phyloP scores from a whole-genome alignment of 2,888 invertebrate genomes.

The Stictocephala bisonia region DNA sequence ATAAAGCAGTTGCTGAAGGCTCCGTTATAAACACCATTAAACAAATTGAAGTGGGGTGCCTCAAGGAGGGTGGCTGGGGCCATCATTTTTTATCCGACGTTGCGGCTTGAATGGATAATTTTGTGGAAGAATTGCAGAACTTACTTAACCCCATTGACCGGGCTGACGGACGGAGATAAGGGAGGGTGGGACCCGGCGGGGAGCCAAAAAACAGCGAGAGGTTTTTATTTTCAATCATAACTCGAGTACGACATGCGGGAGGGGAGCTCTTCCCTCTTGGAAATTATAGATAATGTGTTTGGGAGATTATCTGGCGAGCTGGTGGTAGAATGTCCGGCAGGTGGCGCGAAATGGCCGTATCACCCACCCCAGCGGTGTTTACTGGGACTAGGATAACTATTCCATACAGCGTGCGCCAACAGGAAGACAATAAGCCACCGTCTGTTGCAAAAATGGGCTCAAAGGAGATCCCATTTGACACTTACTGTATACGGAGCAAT shows the following conservation, averaged over 20 bases:
- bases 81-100: slow-evolving; percentile 34
- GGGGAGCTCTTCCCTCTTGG: slow-evolving; percentile 39
- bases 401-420: background rate
- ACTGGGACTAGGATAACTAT: background rate
- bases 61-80: background rate
- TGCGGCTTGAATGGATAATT: slow-evolving; percentile 55
- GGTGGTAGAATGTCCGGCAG: background rate
- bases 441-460: too few species aligned
- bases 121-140: slow-evolving; percentile 52
- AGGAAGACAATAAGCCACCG: too few species aligned
- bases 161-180: slow-evolving; percentile 30
- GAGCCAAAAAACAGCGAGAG: slow-evolving; percentile 37
- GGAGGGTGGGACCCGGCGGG: slow-evolving; percentile 17
- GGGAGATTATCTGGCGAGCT: slow-evolving; percentile 48
- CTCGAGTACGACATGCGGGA: slow-evolving; percentile 35
- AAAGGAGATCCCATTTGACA: too few species aligned
- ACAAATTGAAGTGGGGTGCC: slow-evolving; percentile 30
- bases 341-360: background rate
- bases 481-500: too few species aligned
- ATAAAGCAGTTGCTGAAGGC: background rate
- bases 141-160: slow-evolving; percentile 49
- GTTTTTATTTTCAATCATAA: slow-evolving; percentile 52
- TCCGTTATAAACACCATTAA: slow-evolving; percentile 43
- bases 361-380: background rate
- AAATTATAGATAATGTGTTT: slow-evolving; percentile 51